A percentile compares a stretch with the other conserved stretches of the same genome.
Conservation (phyloP, 1,140 invertebrate species). For the roundworm (Caenorhabditis elegans) region DNA sequence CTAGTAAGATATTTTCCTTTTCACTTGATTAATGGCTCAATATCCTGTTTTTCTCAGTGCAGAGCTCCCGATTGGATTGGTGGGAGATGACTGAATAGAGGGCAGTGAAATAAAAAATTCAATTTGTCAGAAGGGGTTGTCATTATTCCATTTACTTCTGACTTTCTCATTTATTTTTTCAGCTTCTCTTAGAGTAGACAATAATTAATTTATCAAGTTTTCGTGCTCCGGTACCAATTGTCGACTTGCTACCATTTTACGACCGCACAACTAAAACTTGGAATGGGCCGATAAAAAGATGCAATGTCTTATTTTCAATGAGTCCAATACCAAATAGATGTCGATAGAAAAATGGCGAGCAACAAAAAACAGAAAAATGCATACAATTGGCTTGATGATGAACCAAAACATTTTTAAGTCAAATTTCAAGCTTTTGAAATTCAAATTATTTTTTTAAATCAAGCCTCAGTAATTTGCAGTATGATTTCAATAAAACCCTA, state of each 20-base stretch:
- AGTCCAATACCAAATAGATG: too few species aligned
- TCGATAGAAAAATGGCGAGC: too few species aligned
- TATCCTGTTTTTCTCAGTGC: background rate
- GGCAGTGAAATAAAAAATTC: constrained; percentile 19
- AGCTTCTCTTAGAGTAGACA: background rate
- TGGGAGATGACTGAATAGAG: background rate
- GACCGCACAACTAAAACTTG: background rate
- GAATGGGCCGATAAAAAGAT: background rate
- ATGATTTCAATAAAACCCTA: too few species aligned
- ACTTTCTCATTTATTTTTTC: background rate
- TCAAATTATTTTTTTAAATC: too few species aligned
- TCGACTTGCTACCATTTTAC: background rate
- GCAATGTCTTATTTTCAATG: too few species aligned
- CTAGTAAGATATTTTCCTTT: background rate
- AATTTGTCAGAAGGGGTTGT: background rate
- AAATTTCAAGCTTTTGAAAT: too few species aligned
- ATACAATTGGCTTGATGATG: too few species aligned
- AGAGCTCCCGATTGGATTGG: background rate
- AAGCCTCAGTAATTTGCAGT: too few species aligned
- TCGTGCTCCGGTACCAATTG: constrained; percentile 2
- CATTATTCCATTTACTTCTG: background rate
- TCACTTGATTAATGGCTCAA: constrained; percentile 17
- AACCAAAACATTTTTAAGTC: too few species aligned
- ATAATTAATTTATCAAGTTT: constrained; percentile 34
- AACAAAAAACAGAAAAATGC: too few species aligned